Evolutionary conservation across 1,140 invertebrate species (phyloP), one percentile per base, ranked within the genome.

Genomic region (Heliconius nattereri): DNA sequence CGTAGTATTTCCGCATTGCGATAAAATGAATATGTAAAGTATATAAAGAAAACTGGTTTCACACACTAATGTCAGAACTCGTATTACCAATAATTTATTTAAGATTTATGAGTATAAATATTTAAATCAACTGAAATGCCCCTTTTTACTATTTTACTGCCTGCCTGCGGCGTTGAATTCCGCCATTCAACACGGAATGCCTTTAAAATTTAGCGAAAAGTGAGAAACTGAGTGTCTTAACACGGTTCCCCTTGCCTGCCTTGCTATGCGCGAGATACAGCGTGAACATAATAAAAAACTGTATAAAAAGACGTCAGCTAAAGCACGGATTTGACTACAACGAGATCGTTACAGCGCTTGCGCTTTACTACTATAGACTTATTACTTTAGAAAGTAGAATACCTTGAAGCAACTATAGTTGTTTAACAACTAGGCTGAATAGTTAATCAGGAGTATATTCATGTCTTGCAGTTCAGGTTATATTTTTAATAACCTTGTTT

Each of bases 311-410:
- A 54, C 19, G 20, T 57, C 70, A 35, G 7, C 70, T 35, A 1
- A 29, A 9, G 20, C 7, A 73, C 8, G 52, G 7, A 73, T 73
- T 73, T 23, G 23, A 23, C 1, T 13, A 7, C n/a, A 26, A 49
- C 7, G 23, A 70, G 71, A 49, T 54, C 75, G 35, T 52, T 73
- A 23, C 2, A 45, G 37, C 80, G 81, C 83, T 79, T 3, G 16
- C 71, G 71, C 80, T 57, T 57, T n/a, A 40, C 72, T 60, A 80
- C 40, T 45, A 54, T 80, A 66, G 60, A 23, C 78, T 76, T 54
- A 26, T 40, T 71, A 71, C 77, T 79, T 83, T 86, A 84, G 85
- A 86, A 86, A 86, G 85, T 83, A 45, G 80, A 35, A 81, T 75
- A 81, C 85, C 83, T 86, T 81, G 85, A 54, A 71, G 23, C 60